Evolutionary conservation across 2,797 vertebrate genomes (phyloP), one percentile per base, ranked within the genome.

Genomic region (Sphaeramia orbicularis): DNA sequence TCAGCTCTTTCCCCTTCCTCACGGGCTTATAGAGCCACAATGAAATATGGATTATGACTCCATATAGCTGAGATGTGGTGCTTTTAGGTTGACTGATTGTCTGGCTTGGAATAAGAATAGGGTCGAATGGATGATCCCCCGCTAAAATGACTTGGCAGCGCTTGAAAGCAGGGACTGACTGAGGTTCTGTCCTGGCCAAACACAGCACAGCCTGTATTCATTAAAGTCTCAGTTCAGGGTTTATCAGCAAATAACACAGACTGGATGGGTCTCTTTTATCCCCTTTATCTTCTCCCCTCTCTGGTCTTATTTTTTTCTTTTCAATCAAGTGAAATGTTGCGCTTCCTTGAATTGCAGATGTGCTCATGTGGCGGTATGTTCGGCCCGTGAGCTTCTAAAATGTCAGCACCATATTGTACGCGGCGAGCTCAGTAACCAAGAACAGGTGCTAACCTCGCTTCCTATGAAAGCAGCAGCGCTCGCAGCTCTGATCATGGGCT

Each of bases 121-220:
- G 71, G 71, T 70, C 40, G 68, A 77, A 78, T 60, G 67, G 86
- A 87, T 89, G 83, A 93, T 90, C 88, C 78, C 78, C 63, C 64
- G 55, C 77, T 86, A 78, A 91, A 91, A 91, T 87, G 75, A 94
- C 81, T 87, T 92, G 92, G 91, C 90, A 90, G 78, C 73, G 62
- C 72, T 86, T 91, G 81, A 90, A 91, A 92, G 91, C 72, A 45
- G 72, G 30, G 7, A 57, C 65, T 59, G 85, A 84, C 81, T 63
- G 65, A 83, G 81, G 80, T 80, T 86, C 71, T 49, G 72, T 81
- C 57, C 60, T 48, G 74, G 78, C 84, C 77, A 76, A 86, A 84
- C 59, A 40, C 79, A 76, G 57, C 63, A 35, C 88, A 86, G 85
- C 76, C 66, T 76, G 81, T 71, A 79, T 87, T 87, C 78, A 91